A percentile compares a stretch with the other conserved stretches of the same genome.
phyloP scores from a whole-genome alignment of 2,113 vertebrate species.

The Lynx canadensis region DNA sequence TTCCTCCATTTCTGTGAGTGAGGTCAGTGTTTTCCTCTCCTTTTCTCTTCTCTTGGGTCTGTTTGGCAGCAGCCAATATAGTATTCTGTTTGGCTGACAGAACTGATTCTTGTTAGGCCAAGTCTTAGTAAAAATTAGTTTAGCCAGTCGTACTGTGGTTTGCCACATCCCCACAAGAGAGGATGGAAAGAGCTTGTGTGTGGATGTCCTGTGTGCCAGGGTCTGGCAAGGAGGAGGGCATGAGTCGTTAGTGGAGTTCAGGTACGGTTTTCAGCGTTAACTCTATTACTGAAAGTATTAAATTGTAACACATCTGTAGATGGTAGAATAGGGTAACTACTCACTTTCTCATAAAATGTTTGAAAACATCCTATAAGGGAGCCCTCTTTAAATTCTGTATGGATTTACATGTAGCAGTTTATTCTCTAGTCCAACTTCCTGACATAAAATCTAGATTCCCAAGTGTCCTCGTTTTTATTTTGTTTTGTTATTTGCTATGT shows the following conservation, averaged over 20 bases:
- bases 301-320: slow-evolving; percentile 55
- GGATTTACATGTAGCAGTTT: slow-evolving; percentile 61
- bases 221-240: slow-evolving; percentile 33
- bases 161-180: slow-evolving; percentile 22
- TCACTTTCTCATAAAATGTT: slow-evolving; percentile 67
- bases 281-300: slow-evolving; percentile 27
- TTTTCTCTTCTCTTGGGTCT: slow-evolving; percentile 49
- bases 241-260: slow-evolving; percentile 24
- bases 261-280: slow-evolving; percentile 60
- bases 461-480: slow-evolving; percentile 84
- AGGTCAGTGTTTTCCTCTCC: slow-evolving; percentile 36
- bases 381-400: slow-evolving; percentile 75
- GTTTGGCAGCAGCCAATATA: slow-evolving; percentile 55
- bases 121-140: slow-evolving; percentile 29
- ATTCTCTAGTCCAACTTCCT: slow-evolving; percentile 61
- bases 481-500: slow-evolving; percentile 55
- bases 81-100: slow-evolving; percentile 51
- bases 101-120: slow-evolving; percentile 32
- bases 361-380: slow-evolving; percentile 56
- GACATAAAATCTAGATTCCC: slow-evolving; percentile 76
- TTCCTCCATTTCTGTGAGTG: slow-evolving; percentile 43
- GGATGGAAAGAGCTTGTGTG: background rate
- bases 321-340: slow-evolving; percentile 3
- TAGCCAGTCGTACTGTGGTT: background rate
- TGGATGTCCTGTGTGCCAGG: background rate